These are phyloP conservation scores for Cyclargus thomasi DNA, from an alignment of 1,140 invertebrate species.

Conservation along the genomic window DNA sequence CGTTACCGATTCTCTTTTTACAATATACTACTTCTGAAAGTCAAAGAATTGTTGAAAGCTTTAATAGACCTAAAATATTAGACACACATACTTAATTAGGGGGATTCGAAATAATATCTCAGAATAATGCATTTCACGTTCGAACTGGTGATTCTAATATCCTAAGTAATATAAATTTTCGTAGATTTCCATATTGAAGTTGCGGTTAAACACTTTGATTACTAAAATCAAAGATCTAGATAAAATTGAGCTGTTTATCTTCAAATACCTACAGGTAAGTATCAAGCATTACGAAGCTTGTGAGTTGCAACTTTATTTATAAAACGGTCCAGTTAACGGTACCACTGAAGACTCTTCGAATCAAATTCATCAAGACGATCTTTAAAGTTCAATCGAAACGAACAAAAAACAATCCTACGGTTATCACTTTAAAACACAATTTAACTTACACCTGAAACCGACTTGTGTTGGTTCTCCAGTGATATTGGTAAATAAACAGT, in stretches of 20 bases:
- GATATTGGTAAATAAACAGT: slow-evolving; percentile 66
- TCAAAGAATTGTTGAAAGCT: too few relatives aligned
- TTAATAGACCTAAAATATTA: too few relatives aligned
- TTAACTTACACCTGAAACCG: slow-evolving; percentile 24
- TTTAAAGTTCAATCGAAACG: neutral
- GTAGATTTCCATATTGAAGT: too few relatives aligned
- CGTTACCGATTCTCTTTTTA: too few relatives aligned
- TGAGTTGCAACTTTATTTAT: slow-evolving; percentile 57
- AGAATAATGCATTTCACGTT: too few relatives aligned
- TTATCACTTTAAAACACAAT: slow-evolving; percentile 31
- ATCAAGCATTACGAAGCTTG: neutral
- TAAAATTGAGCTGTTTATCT: neutral
- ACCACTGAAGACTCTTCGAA: slow-evolving; percentile 55
- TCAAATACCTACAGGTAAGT: neutral
- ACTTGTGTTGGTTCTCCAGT: slow-evolving; percentile 33
- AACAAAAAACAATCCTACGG: slow-evolving; percentile 4
- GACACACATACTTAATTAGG: too few relatives aligned
- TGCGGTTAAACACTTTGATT: neutral
- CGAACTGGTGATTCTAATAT: too few relatives aligned
- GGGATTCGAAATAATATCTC: too few relatives aligned
- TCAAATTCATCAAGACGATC: slow-evolving; percentile 33
- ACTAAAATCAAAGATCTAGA: neutral
- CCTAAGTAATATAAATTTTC: too few relatives aligned
- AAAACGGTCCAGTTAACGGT: slow-evolving; percentile 62
- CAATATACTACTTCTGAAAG: too few relatives aligned